Evolutionary conservation across 2,113 vertebrate species (phyloP).

Genomic region (Procavia capensis): DNA sequence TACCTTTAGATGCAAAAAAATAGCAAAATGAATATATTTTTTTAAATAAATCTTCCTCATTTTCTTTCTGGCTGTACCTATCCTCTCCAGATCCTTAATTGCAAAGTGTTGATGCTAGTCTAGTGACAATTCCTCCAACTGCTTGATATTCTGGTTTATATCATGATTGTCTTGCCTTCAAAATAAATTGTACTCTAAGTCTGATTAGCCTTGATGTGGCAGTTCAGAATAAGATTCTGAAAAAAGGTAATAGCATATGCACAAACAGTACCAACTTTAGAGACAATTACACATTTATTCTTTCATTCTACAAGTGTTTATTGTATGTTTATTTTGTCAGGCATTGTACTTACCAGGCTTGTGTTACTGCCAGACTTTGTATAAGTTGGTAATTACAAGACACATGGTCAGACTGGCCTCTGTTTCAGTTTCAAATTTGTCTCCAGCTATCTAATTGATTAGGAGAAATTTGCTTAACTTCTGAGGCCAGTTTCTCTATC

Average conservation of each 20-base stretch:
- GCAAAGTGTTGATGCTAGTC: neutral
- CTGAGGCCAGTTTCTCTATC: neutral
- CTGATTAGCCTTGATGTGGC: neutral
- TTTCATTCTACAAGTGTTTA: neutral
- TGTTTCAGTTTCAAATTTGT: neutral
- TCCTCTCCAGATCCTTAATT: neutral
- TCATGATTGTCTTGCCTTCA: neutral
- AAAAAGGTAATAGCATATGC: neutral
- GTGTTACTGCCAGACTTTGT: neutral
- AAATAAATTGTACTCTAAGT: neutral
- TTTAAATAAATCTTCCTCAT: no score
- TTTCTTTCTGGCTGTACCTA: neutral
- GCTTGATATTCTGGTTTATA: neutral
- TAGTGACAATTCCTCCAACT: neutral
- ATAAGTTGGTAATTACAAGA: neutral
- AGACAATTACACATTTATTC: neutral
- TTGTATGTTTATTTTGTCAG: neutral
- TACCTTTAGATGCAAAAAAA: neutral
- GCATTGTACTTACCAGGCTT: neutral
- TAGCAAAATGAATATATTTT: no score
- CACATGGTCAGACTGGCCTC: neutral
- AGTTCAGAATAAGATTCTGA: neutral
- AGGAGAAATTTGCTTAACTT: neutral
- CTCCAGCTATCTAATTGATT: neutral
- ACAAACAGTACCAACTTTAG: neutral